Percentiles rank a stretch among this genome's conserved stretches.
These are phyloP conservation scores for Neelides folsomi DNA, from an alignment of 2,888 invertebrate species.

Conservation along the genomic window DNA sequence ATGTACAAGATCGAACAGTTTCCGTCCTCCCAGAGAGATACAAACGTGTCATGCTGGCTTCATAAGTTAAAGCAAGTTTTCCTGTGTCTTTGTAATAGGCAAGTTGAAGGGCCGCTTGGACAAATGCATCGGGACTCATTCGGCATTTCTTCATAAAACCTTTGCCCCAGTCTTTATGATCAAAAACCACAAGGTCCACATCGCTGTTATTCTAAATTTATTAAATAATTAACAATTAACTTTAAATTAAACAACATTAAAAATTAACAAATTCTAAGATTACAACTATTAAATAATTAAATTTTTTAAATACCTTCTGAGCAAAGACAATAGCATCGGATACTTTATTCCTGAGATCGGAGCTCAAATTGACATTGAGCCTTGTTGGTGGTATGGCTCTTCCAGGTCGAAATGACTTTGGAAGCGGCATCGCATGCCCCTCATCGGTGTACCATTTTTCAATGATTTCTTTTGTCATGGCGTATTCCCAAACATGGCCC, in stretches of 20 bases:
- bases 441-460: slow-evolving; percentile 37
- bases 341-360: slow-evolving; percentile 34
- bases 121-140: slow-evolving; percentile 43
- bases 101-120: slow-evolving; percentile 41
- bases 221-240: too few relatives aligned
- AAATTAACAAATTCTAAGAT: slow-evolving; percentile 6
- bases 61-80: slow-evolving; percentile 41
- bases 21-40: slow-evolving; percentile 41
- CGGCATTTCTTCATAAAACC: slow-evolving; percentile 41
- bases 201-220: slow-evolving; percentile 40
- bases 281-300: slow-evolving; percentile 1
- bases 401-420: slow-evolving; percentile 35
- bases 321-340: slow-evolving; percentile 34
- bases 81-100: slow-evolving; percentile 40
- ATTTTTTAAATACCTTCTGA: slow-evolving; percentile 26
- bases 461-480: slow-evolving; percentile 38
- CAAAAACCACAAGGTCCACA: slow-evolving; percentile 38
- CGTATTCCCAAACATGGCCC: slow-evolving; percentile 40
- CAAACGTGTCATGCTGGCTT: slow-evolving; percentile 42
- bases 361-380: slow-evolving; percentile 37
- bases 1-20: slow-evolving; percentile 41
- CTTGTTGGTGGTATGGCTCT: slow-evolving; percentile 33
- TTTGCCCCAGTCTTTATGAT: slow-evolving; percentile 40
- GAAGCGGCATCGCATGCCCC: slow-evolving; percentile 37
- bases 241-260: too few relatives aligned